phyloP scores from a whole-genome alignment of 1,140 invertebrate genomes.

The Aphelenchoides besseyi region DNA sequence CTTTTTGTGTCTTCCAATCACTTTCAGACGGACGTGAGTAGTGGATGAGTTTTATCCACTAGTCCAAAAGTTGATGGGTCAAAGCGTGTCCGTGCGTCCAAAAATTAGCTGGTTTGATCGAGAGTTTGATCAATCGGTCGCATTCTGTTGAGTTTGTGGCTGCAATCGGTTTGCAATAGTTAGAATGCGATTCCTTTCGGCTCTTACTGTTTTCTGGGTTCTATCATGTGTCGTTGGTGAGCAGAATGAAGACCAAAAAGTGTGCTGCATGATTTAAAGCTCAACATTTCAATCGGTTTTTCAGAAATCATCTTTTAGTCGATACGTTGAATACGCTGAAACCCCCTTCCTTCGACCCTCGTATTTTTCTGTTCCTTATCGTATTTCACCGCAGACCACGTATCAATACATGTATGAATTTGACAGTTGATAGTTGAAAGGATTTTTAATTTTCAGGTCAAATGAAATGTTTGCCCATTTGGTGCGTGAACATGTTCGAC shows the following conservation, averaged over 20 bases:
- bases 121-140: neutral
- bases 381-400: neutral
- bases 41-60: neutral
- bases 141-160: neutral
- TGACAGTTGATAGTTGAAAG: no score
- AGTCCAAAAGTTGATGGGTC: neutral
- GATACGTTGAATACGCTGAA: slow-evolving; percentile 22
- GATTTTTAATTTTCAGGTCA: slow-evolving; percentile 8
- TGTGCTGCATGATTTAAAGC: neutral
- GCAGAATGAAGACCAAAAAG: neutral
- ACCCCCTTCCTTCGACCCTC: slow-evolving; percentile 20
- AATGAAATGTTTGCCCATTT: slow-evolving; percentile 24
- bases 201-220: neutral
- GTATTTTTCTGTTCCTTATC: slow-evolving; percentile 12
- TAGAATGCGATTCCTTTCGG: neutral
- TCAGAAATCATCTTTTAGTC: neutral
- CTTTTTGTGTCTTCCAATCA: neutral
- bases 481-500: slow-evolving; percentile 16
- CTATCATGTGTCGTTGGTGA: neutral
- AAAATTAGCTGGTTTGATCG: slow-evolving; percentile 6
- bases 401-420: no score
- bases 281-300: neutral
- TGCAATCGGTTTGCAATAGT: neutral
- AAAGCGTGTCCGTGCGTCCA: neutral
- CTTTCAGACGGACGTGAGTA: neutral